Conservation (phyloP, 2,888 invertebrate genomes). For the Archaeoteleia sp. region DNA sequence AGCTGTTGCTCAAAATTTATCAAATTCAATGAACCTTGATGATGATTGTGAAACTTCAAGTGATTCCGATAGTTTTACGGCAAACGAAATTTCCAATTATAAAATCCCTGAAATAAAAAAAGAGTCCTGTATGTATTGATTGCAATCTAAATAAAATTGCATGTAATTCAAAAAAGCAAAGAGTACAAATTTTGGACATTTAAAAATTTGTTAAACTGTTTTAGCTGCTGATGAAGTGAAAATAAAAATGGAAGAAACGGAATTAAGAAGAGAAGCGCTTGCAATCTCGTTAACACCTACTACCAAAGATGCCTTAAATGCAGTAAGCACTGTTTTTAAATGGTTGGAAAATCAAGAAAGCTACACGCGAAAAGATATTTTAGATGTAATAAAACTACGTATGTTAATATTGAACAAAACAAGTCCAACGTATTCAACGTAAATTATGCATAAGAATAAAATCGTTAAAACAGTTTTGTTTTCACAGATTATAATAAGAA, state of each 20-base stretch:
- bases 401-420: conserved; percentile 23
- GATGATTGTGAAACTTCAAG: conserved; percentile 15
- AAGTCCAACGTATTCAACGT: conserved; percentile 3
- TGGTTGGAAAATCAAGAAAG: conserved; percentile 28
- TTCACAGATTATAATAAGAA: no score
- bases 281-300: conserved; percentile 19
- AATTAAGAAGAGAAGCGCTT: conserved; percentile 21
- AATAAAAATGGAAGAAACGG: conserved; percentile 21
- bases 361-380: conserved; percentile 14
- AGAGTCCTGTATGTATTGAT: no score
- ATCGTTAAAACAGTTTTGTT: no score
- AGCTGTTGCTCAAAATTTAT: conserved; percentile 3
- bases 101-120: no score
- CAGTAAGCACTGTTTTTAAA: conserved; percentile 36
- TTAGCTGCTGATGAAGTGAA: conserved; percentile 16
- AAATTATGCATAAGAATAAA: background rate
- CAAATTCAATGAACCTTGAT: conserved; percentile 26
- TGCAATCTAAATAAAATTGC: no score
- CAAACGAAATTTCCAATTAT: conserved; percentile 12
- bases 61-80: conserved; percentile 9
- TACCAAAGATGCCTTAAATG: conserved; percentile 45
- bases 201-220: no score
- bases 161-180: no score
- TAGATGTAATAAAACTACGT: conserved; percentile 20
- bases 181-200: no score